phyloP scores from a whole-genome alignment of 2,113 vertebrate species.

The Tachuris rubrigastra region DNA sequence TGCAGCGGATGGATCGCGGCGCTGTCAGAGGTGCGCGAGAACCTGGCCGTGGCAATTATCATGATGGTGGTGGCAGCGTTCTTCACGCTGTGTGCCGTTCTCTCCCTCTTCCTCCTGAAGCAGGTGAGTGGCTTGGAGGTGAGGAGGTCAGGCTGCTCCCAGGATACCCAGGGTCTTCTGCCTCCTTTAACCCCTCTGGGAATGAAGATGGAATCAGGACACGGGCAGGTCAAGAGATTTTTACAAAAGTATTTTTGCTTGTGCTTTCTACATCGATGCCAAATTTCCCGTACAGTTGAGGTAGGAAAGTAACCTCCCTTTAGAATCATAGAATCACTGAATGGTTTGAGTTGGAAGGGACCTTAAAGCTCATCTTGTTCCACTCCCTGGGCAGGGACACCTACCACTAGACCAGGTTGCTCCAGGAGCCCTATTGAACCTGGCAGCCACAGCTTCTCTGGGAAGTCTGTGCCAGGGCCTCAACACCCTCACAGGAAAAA shows the following conservation, averaged over 20 bases:
- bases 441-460: neutral
- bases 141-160: neutral
- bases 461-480: neutral
- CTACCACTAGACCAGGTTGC: accelerated
- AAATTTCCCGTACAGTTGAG: too few species aligned
- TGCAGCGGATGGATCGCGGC: constrained; percentile 92
- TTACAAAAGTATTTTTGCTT: neutral
- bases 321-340: neutral
- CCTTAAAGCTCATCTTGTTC: neutral
- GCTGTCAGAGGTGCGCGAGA: constrained; percentile 22
- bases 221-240: neutral
- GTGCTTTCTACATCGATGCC: neutral
- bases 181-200: neutral
- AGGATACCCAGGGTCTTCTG: accelerated
- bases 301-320: neutral
- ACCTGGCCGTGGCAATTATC: constrained; percentile 79
- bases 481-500: accelerated
- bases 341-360: neutral
- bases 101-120: constrained; percentile 89
- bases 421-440: neutral
- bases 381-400: neutral
- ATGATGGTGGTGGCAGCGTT: constrained; percentile 96
- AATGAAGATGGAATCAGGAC: accelerated
- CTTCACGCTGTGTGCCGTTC: constrained; percentile 85
- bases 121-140: constrained; percentile 75